Base-by-base conservation (phyloP, 2,797 vertebrate species). In the Telmatherina bonti region DNA sequence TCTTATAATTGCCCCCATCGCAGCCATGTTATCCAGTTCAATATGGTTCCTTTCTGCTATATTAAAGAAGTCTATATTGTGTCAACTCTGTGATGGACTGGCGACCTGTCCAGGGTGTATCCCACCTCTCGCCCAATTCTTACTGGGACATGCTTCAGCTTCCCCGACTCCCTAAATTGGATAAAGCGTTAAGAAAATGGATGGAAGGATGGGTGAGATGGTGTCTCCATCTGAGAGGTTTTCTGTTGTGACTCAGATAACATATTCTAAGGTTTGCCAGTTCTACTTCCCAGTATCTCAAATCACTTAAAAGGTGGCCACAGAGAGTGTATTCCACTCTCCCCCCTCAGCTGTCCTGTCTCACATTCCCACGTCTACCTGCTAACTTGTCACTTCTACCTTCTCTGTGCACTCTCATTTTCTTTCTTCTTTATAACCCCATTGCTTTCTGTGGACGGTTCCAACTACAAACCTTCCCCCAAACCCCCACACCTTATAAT, bases 271-370 rank as follows among this genome's bases (percentile, higher is more conserved):
- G 22, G 47, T 12, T 51, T 24, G 47, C n/a, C 47, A 22, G 5
- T 22, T 47, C n/a, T 7, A 47, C 43, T 10, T 24, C 22, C 4
- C 22, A 22, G 38, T 41, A 16, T 22, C 22, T 22, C 47, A 22
- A 22, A 4, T 51, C 47, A 51, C n/a, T n/a, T n/a, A n/a, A n/a
- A n/a, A 24, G 11, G 45, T 49, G n/a, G 45, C 20, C 31, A 9
- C 63, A 78, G 36, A 13, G 69, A n/a, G 49, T 41, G 38, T 26
- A 76, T 70, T 58, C 54, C 24, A 31, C 5, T 15, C 29, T 70
- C 36, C 58, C 56, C 22, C 33, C 12, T 29, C 15, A 49, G 18
- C 36, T 38, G 0, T 38, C 12, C 12, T 15, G 13, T 38, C 12
- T 38, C 36, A 15, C 36, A 38, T 22, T 65, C 35, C 55, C 47